Evolutionary conservation across 1,140 invertebrate genomes (phyloP), one percentile per base, ranked within the genome.

Genomic region (Caenorhabditis tropicalis): DNA sequence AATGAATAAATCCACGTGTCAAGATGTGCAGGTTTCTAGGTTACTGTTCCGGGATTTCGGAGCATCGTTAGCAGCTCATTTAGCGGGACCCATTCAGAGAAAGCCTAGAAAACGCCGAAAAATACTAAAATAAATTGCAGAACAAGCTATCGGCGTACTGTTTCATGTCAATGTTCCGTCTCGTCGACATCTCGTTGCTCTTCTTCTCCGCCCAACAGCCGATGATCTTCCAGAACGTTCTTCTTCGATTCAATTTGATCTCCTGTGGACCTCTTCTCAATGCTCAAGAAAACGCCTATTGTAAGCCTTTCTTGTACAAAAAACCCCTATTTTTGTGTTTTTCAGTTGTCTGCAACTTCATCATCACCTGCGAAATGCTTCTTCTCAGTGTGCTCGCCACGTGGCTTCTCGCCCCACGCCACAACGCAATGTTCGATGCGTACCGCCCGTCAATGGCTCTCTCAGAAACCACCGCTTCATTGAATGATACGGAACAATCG

Each of bases 171-270:
- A 86, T 87, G 49, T 87, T 87, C 80, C 86, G 86, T 7, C 46
- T 87, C 7, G 86, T 87, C 31, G 86, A 87, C 31, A 53, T 87
- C 31, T 85, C 86, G 7, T 65, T 87, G 46, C 83, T 87, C 46
- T 86, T 87, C 80, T 87, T 87, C 70, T 82, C 86, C n/a, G 86
- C 80, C 21, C 86, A 87, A 79, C 86, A 87, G 65, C 86, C 86
- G 24, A 87, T 87, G 83, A 86, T 87, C 3, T 87, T 87, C 84
- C 80, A 87, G 65, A 87, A 87, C 39, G 49, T 87, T 33, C 48
- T 87, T 5, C 80, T 87, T 24, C 56, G 86, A 24, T 87, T 87
- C 49, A 81, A 81, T 36, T 19, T 86, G 9, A 85, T 87, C 39
- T 58, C 79, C 16, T 87, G 86, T 53, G 86, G 86, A 31, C 86